These are phyloP conservation scores for Barypeithes pellucidus DNA, from an alignment of 2,888 invertebrate species.

Conservation along the genomic window DNA sequence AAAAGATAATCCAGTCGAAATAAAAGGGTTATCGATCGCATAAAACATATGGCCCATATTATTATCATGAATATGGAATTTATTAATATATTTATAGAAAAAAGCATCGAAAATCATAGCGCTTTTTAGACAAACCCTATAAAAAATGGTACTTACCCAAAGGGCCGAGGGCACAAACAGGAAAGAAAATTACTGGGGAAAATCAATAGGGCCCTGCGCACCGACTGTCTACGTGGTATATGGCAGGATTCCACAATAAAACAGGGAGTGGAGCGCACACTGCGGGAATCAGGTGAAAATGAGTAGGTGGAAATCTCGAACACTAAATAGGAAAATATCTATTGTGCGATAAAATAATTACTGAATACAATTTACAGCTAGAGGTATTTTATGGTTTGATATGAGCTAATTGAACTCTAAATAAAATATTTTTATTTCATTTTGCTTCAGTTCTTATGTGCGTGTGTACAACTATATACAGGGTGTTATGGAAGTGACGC, in stretches of 20 bases:
- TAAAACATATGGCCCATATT: constrained; percentile 18
- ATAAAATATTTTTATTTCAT: not conserved
- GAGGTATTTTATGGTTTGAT: not conserved
- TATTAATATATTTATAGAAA: not conserved
- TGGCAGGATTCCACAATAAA: constrained; percentile 1
- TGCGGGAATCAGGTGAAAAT: constrained; percentile 11
- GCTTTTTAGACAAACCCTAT: not conserved
- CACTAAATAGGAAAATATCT: not conserved
- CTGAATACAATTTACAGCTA: not conserved
- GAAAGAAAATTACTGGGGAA: constrained; percentile 18
- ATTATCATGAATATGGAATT: not conserved
- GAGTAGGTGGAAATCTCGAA: constrained; percentile 3
- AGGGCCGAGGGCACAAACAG: constrained; percentile 51
- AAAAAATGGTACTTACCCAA: constrained; percentile 58
- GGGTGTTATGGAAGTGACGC: too few species aligned
- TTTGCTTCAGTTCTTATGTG: too few species aligned
- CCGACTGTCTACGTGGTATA: not conserved
- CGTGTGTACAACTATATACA: too few species aligned
- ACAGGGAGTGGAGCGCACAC: constrained; percentile 11
- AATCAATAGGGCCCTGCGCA: constrained; percentile 37
- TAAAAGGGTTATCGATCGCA: constrained; percentile 21
- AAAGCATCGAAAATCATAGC: not conserved
- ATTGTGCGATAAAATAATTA: not conserved
- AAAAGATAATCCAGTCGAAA: too few species aligned
- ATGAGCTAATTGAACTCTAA: not conserved